Conservation (phyloP, 2,888 invertebrate species). For the Trissoscelio sp. region DNA sequence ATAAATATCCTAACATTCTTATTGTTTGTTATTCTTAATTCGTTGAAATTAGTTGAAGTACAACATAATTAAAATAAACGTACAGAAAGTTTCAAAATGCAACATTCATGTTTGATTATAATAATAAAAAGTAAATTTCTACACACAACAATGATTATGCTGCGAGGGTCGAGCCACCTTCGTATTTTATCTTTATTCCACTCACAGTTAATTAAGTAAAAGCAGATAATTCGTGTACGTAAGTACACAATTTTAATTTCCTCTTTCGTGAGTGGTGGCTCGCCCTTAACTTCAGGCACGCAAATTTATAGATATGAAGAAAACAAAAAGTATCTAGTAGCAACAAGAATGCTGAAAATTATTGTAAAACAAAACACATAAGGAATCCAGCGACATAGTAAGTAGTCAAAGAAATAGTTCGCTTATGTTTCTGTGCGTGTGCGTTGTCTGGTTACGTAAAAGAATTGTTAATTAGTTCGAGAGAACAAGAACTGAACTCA, state of each 20-base stretch:
- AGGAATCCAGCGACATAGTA: slow-evolving; percentile 68
- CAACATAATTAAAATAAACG: slow-evolving; percentile 42
- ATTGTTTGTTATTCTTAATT: slow-evolving; percentile 11
- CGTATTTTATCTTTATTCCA: background rate
- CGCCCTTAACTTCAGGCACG: slow-evolving; percentile 54
- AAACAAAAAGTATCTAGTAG: slow-evolving; percentile 48
- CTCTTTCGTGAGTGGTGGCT: slow-evolving; percentile 23
- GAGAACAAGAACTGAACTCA: slow-evolving; percentile 31
- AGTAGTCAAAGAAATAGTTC: slow-evolving; percentile 64
- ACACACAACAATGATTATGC: slow-evolving; percentile 59
- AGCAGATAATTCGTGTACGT: slow-evolving; percentile 4
- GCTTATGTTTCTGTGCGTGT: slow-evolving; percentile 60
- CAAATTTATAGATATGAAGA: slow-evolving; percentile 44
- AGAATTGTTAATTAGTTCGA: slow-evolving; percentile 58
- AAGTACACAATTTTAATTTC: slow-evolving; percentile 6
- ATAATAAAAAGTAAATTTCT: slow-evolving; percentile 51
- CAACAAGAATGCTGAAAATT: slow-evolving; percentile 57
- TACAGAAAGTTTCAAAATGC: slow-evolving; percentile 62
- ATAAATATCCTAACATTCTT: slow-evolving; percentile 9
- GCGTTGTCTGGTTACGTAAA: slow-evolving; percentile 58
- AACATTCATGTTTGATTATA: slow-evolving; percentile 57
- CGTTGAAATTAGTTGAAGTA: slow-evolving; percentile 11
- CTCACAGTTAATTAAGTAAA: slow-evolving; percentile 7
- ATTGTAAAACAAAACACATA: slow-evolving; percentile 53
- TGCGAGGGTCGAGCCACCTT: slow-evolving; percentile 58